These are phyloP conservation scores for Strigamia maritima DNA, from an alignment of 2,888 invertebrate species.

Conservation along the genomic window DNA sequence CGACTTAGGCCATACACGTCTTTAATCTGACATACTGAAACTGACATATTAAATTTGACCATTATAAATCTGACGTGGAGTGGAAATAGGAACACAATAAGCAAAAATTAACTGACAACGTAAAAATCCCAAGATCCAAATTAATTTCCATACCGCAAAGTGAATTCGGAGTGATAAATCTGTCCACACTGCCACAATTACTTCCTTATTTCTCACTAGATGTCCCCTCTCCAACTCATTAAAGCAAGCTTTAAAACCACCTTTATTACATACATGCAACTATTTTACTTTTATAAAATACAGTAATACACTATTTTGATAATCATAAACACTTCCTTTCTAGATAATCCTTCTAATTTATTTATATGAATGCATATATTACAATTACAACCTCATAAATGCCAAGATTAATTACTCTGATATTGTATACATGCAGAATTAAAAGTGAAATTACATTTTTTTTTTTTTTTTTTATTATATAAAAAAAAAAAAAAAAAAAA, in stretches of 20 bases:
- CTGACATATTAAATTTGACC: too few species aligned
- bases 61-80: too few species aligned
- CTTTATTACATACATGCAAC: neutral
- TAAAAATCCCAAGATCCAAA: too few species aligned
- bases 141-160: too few species aligned
- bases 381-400: neutral
- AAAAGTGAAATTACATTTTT: neutral
- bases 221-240: neutral
- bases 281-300: neutral
- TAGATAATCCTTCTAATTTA: neutral
- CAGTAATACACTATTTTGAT: neutral
- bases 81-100: too few species aligned
- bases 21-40: too few species aligned
- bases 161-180: neutral
- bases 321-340: slow-evolving; percentile 4
- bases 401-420: neutral
- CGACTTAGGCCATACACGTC: too few species aligned
- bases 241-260: neutral
- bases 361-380: neutral
- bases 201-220: neutral
- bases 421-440: neutral
- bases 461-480: neutral
- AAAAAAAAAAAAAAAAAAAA: neutral
- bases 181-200: neutral
- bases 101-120: too few species aligned